phyloP scores from a whole-genome alignment of 2,113 vertebrate genomes.

The Procavia capensis region DNA sequence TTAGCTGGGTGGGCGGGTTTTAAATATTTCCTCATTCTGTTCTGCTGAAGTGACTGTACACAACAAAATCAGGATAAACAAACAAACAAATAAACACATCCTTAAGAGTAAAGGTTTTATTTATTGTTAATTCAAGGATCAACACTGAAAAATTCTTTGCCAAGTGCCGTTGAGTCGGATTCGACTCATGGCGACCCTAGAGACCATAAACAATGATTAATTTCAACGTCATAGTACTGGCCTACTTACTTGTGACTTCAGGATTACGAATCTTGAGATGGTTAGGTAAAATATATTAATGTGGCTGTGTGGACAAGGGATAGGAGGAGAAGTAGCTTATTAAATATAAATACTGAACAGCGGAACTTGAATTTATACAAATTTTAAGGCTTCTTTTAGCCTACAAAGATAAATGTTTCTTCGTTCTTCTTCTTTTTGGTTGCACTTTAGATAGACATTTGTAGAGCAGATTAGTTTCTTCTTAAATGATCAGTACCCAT shows the following conservation, averaged over 20 bases:
- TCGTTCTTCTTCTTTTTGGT: not conserved
- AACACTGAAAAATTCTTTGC: not conserved
- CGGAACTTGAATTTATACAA: not conserved
- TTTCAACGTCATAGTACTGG: too few relatives aligned
- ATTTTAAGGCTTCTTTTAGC: not conserved
- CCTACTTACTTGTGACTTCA: not conserved
- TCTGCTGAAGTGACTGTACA: not conserved
- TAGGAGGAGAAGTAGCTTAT: not conserved
- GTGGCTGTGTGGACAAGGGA: not conserved
- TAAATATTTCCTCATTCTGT: not conserved
- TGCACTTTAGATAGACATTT: too few relatives aligned
- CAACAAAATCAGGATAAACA: not conserved
- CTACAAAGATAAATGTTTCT: not conserved
- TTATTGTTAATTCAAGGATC: not conserved
- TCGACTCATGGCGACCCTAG: too few relatives aligned
- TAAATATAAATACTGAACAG: not conserved
- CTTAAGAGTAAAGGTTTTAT: not conserved
- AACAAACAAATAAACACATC: not conserved
- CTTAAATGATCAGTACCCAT: too few relatives aligned
- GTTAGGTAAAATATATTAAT: not conserved
- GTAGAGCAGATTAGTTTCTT: too few relatives aligned
- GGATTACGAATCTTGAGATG: not conserved
- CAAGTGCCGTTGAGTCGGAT: too few relatives aligned
- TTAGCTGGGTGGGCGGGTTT: not conserved
- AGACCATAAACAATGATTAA: too few relatives aligned